These are phyloP conservation scores for Mandrillus leucophaeus DNA, from an alignment of 2,113 vertebrate genomes.

Conservation along the genomic window DNA sequence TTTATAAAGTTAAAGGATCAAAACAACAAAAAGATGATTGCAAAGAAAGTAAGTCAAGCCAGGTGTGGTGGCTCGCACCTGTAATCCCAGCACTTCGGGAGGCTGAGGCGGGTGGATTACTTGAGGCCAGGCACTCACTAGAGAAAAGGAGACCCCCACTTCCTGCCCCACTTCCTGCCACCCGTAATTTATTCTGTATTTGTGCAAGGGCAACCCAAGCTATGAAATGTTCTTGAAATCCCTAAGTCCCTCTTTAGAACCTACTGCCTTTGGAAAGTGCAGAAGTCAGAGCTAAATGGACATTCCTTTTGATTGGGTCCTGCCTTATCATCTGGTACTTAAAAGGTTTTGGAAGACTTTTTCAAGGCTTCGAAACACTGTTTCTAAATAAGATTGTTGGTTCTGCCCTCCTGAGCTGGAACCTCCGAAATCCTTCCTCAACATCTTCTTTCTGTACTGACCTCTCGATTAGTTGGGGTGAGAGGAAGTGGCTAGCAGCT, in stretches of 20 bases:
- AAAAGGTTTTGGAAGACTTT: not conserved
- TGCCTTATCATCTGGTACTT: not conserved
- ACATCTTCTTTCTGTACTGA: not conserved
- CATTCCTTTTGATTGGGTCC: not conserved
- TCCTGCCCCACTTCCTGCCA: not conserved
- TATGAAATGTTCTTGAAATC: not conserved
- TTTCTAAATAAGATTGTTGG: not conserved
- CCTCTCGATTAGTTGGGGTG: not conserved
- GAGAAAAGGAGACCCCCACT: not conserved
- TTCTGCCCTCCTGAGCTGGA: not conserved
- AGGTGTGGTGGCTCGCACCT: too few relatives aligned
- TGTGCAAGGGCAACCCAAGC: not conserved
- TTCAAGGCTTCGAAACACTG: not conserved
- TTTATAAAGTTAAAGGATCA: not conserved
- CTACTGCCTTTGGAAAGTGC: not conserved
- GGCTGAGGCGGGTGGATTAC: too few relatives aligned
- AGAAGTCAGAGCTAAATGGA: not conserved
- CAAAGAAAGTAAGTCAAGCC: not conserved
- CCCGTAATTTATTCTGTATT: not conserved
- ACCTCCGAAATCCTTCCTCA: not conserved
- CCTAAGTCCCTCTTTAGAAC: not conserved
- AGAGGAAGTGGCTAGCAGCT: not conserved
- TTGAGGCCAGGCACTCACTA: not conserved
- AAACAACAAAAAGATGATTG: not conserved
- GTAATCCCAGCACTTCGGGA: too few relatives aligned